Percentiles rank a stretch among this genome's conserved stretches.
Evolutionary conservation across 2,113 vertebrate genomes (phyloP).

Genomic region (Eublepharis macularius): DNA sequence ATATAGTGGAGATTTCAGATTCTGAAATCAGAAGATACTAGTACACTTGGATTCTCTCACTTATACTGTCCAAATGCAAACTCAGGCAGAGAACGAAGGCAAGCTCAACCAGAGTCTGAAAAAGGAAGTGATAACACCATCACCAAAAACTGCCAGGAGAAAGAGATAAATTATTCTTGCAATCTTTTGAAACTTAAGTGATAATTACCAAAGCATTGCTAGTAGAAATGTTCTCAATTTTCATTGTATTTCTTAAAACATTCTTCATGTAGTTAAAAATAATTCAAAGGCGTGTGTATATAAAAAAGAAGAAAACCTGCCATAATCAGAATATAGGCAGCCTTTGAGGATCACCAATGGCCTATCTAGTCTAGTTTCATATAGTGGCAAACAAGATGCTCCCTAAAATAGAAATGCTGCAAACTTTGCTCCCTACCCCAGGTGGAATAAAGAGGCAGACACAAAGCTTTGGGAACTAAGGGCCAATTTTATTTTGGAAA

Average conservation of each 20-base stretch:
- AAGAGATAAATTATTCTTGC: background rate
- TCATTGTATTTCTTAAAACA: background rate
- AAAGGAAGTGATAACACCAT: background rate
- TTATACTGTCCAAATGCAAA: background rate
- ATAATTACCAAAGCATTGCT: background rate
- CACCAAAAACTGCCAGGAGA: background rate
- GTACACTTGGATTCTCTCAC: background rate
- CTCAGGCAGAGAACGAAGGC: background rate
- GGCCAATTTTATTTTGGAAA: no score
- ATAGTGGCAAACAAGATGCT: no score
- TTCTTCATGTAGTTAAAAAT: background rate
- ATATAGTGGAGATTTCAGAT: background rate
- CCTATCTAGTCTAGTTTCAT: no score
- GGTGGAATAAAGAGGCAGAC: no score
- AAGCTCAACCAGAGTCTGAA: background rate
- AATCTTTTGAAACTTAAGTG: background rate
- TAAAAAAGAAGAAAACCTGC: background rate
- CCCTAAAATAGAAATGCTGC: no score
- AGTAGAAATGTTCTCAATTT: background rate
- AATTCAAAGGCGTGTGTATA: background rate
- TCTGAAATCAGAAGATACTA: background rate
- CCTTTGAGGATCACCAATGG: no score
- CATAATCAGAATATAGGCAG: background rate
- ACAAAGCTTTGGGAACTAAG: no score
- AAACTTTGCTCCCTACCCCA: no score